Evolutionary conservation across 2,888 invertebrate species (phyloP).

Genomic region (Nomada fucata): DNA sequence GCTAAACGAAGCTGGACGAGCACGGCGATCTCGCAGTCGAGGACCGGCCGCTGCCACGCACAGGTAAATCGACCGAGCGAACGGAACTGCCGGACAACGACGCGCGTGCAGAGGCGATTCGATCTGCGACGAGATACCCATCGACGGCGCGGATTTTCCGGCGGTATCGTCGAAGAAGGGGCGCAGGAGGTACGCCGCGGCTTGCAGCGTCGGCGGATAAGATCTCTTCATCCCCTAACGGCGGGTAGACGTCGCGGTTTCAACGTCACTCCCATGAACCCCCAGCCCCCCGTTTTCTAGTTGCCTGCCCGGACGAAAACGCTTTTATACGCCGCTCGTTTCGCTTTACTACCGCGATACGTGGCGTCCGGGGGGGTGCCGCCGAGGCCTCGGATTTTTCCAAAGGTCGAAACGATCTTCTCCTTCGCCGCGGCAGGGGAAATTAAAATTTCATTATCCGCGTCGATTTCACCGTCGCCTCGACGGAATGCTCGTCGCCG

Average conservation of each 20-base stretch:
- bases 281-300: slow-evolving; percentile 45
- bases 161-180: slow-evolving; percentile 40
- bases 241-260: slow-evolving; percentile 74
- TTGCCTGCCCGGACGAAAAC: slow-evolving; percentile 53
- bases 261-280: slow-evolving; percentile 75
- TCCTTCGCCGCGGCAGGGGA: neutral
- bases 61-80: slow-evolving; percentile 54
- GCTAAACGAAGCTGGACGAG: too few relatives aligned
- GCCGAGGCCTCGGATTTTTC: slow-evolving; percentile 48
- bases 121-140: slow-evolving; percentile 53
- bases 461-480: neutral
- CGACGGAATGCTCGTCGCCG: too few relatives aligned
- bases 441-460: neutral
- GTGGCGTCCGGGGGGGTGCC: slow-evolving; percentile 46
- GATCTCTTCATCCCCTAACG: slow-evolving; percentile 77
- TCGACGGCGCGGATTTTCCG: slow-evolving; percentile 66
- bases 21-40: neutral
- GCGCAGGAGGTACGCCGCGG: slow-evolving; percentile 34
- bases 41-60: slow-evolving; percentile 20
- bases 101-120: slow-evolving; percentile 47
- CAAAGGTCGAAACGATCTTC: neutral
- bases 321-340: slow-evolving; percentile 76
- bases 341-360: slow-evolving; percentile 76
- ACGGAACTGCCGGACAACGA: slow-evolving; percentile 50
- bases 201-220: slow-evolving; percentile 75